A percentile compares a stretch with the other conserved stretches of the same genome.
These are phyloP conservation scores for Epizoanthus illoricatus DNA, from an alignment of 92 coral and sea anemone genomes.

Conservation along the genomic window DNA sequence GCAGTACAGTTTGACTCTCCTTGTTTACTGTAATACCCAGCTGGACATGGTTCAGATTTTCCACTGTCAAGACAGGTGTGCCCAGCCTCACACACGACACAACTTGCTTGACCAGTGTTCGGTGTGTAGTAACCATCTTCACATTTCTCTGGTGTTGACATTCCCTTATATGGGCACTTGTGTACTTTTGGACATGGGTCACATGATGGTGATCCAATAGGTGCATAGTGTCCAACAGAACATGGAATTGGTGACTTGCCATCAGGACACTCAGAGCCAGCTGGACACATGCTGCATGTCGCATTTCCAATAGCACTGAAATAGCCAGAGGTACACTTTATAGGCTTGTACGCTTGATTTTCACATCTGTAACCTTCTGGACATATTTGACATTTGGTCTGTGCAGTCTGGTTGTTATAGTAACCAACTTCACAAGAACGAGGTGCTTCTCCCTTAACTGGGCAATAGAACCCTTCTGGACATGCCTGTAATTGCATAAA, in stretches of 20 bases:
- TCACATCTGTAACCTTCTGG: conserved; percentile 90
- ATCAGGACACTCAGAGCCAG: conserved; percentile 78
- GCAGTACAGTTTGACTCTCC: conserved; percentile 83
- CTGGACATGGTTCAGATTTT: conserved; percentile 79
- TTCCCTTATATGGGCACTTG: conserved; percentile 74
- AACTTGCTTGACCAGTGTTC: conserved; percentile 70
- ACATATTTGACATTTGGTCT: conserved; percentile 77
- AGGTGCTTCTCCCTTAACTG: conserved; percentile 71
- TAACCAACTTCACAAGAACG: conserved; percentile 88
- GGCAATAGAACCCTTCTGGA: conserved; percentile 84
- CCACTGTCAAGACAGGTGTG: conserved; percentile 74
- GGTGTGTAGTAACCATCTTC: conserved; percentile 85
- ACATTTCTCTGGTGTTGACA: conserved; percentile 80
- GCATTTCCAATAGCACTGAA: conserved; percentile 83
- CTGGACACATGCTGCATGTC: conserved; percentile 83
- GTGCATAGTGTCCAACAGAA: conserved; percentile 65
- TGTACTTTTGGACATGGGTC: conserved; percentile 74
- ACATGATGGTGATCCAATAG: conserved; percentile 61
- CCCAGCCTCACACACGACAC: conserved; percentile 90
- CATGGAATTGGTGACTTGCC: conserved; percentile 76
- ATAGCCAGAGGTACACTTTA: conserved; percentile 69
- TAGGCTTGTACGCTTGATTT: conserved; percentile 76
- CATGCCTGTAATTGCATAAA: conserved; percentile 63
- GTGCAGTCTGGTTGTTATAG: conserved; percentile 80
- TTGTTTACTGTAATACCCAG: conserved; percentile 83